phyloP scores from a whole-genome alignment of 2,797 vertebrate genomes.

The Sciurus carolinensis region DNA sequence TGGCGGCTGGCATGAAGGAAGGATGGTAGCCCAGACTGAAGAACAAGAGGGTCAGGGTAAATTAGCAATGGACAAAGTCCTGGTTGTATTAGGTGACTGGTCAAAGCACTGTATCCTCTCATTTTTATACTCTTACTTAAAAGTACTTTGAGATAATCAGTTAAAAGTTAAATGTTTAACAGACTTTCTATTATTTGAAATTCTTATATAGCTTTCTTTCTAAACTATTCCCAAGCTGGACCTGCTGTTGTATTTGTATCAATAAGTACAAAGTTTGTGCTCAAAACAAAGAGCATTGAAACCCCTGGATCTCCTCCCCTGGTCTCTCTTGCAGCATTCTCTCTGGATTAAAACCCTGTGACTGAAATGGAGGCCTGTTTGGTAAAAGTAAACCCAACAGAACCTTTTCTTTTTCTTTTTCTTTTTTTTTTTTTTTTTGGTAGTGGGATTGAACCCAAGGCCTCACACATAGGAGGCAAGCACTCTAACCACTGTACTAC shows the following conservation, averaged over 20 bases:
- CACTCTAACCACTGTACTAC: too few species aligned
- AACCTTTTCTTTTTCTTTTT: neutral
- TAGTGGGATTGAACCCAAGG: too few species aligned
- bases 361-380: neutral
- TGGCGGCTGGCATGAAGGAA: neutral
- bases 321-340: neutral
- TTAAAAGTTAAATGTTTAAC: constrained; percentile 2
- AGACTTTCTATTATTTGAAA: constrained; percentile 4
- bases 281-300: neutral
- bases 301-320: neutral
- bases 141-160: constrained; percentile 12
- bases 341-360: neutral
- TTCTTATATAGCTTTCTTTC: neutral
- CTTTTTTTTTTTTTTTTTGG: too few species aligned
- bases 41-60: neutral
- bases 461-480: too few species aligned
- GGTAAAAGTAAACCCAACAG: neutral
- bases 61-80: neutral
- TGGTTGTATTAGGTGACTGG: neutral
- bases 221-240: neutral
- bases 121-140: neutral
- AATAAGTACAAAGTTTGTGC: accelerated
- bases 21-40: neutral
- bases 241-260: neutral
- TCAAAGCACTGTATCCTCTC: neutral